Conservation (phyloP, 2,888 invertebrate species). For the Thysanoteuthis rhombus region DNA sequence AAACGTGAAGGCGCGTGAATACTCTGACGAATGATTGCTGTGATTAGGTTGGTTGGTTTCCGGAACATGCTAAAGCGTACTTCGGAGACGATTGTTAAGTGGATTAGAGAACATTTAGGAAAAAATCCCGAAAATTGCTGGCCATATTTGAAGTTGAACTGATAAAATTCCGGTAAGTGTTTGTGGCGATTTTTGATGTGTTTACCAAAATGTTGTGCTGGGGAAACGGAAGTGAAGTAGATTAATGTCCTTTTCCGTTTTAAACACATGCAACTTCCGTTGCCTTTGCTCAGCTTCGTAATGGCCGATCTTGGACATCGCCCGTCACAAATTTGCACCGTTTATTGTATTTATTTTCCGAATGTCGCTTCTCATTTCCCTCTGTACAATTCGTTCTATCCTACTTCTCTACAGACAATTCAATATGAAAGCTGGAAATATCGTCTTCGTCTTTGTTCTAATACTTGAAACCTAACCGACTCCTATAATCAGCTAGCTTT, state of each 20-base stretch:
- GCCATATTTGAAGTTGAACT: neutral
- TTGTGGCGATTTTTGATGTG: neutral
- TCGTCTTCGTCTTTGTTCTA: neutral
- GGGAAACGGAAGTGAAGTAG: constrained; percentile 41
- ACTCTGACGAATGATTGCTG: neutral
- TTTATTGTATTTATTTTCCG: neutral
- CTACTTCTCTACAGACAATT: neutral
- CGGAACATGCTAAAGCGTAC: neutral
- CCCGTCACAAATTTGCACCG: neutral
- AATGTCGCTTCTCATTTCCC: neutral
- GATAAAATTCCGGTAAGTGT: constrained; percentile 26
- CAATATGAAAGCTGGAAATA: neutral
- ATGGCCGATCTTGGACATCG: neutral
- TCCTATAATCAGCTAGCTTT: neutral
- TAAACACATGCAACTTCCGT: constrained; percentile 49
- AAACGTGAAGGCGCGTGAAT: neutral
- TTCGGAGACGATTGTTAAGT: neutral
- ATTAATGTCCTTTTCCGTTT: constrained; percentile 42
- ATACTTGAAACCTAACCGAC: neutral
- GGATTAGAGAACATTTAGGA: neutral
- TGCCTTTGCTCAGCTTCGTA: constrained; percentile 22
- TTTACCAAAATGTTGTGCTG: constrained; percentile 18
- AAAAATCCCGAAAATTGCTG: constrained; percentile 19
- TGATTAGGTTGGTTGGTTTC: constrained; percentile 21
- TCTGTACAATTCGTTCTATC: neutral